Conservation (phyloP, 1,140 invertebrate species). For the Euwallacea fornicatus region DNA sequence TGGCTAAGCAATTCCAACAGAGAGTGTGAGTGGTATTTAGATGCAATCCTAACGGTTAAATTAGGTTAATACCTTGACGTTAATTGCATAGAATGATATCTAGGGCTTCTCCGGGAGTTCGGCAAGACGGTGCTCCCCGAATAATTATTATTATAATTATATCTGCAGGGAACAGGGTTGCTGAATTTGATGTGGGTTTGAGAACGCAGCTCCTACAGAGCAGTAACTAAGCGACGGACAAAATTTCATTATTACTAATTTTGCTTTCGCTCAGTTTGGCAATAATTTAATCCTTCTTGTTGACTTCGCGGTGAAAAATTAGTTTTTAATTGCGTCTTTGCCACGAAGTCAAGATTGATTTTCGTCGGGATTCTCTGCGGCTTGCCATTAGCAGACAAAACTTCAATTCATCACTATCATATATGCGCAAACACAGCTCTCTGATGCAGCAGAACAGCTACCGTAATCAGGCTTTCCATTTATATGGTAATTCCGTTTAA, state of each 20-base stretch:
- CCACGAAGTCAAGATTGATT: background rate
- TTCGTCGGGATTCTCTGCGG: background rate
- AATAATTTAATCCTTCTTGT: slow-evolving; percentile 1
- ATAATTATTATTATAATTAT: slow-evolving; percentile 31
- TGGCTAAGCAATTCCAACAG: too few relatives aligned
- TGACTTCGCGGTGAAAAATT: background rate
- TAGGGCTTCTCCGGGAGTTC: slow-evolving; percentile 7
- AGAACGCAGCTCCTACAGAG: slow-evolving; percentile 10
- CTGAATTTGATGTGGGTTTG: slow-evolving; percentile 19
- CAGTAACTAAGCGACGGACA: slow-evolving; percentile 9
- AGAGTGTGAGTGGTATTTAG: slow-evolving; percentile 2
- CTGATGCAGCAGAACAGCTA: background rate
- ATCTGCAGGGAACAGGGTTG: slow-evolving; percentile 20
- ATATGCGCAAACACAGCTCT: background rate
- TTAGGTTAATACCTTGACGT: slow-evolving; percentile 25
- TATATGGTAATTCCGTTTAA: slow-evolving; percentile 12
- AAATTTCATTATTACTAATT: slow-evolving; percentile 19
- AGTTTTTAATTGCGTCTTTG: background rate
- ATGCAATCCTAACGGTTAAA: slow-evolving; percentile 16
- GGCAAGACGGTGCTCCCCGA: slow-evolving; percentile 23
- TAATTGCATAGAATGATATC: slow-evolving; percentile 19
- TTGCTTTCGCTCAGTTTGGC: slow-evolving; percentile 19
- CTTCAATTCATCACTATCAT: background rate
- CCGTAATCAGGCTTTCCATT: slow-evolving; percentile 7
- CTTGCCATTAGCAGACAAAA: background rate